phyloP scores from a whole-genome alignment of 1,140 invertebrate species.

The Drosophila obscura region DNA sequence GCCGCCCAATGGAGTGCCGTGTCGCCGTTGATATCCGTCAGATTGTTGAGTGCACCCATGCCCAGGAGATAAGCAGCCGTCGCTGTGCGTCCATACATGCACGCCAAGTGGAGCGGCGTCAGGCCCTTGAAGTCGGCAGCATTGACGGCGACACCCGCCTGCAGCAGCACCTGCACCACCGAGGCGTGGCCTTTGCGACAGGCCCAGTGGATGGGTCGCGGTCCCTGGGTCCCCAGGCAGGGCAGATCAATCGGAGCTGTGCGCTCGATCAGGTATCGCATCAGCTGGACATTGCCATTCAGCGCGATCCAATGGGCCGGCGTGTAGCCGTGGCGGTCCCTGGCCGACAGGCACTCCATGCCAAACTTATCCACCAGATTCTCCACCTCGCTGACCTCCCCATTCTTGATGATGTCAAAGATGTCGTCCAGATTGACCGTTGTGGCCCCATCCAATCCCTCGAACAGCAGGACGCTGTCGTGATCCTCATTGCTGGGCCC shows the following conservation, averaged over 20 bases:
- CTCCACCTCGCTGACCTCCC: conserved; percentile 90
- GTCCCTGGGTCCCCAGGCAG: conserved; percentile 93
- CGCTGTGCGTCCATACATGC: conserved; percentile 95
- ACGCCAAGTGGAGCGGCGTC: conserved; percentile 95
- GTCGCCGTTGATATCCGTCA: conserved; percentile 96
- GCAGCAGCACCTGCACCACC: conserved; percentile 90
- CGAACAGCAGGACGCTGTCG: conserved; percentile 71
- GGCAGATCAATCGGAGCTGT: conserved; percentile 93
- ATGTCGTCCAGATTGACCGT: conserved; percentile 84
- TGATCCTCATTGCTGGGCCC: conserved; percentile 68
- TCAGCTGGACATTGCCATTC: conserved; percentile 93
- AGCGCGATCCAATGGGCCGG: conserved; percentile 96
- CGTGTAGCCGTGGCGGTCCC: conserved; percentile 96
- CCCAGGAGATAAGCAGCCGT: conserved; percentile 94
- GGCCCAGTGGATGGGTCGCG: conserved; percentile 96
- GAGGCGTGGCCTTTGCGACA: conserved; percentile 93
- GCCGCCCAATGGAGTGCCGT: conserved; percentile 96
- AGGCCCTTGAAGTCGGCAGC: conserved; percentile 95
- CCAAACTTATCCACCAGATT: conserved; percentile 90
- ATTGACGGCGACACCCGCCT: conserved; percentile 94
- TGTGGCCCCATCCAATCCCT: conserved; percentile 83
- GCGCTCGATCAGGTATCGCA: conserved; percentile 92
- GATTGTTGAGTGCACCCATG: conserved; percentile 92
- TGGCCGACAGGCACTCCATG: conserved; percentile 88
- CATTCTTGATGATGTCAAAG: conserved; percentile 82